Base-by-base conservation (phyloP, 2,113 vertebrate genomes). In the Rynchops niger region DNA sequence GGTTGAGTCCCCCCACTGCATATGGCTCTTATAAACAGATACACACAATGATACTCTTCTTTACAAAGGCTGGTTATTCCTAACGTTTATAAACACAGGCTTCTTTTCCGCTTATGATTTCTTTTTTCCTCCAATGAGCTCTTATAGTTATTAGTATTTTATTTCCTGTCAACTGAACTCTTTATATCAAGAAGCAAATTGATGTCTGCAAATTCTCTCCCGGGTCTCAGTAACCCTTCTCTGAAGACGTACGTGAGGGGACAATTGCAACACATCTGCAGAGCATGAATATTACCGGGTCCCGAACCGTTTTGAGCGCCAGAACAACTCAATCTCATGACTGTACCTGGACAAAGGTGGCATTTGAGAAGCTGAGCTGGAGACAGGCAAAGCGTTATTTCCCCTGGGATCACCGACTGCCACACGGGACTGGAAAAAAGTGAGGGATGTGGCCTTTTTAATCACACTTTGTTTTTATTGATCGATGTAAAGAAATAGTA, bases 121-220 rank as follows among this genome's bases (percentile, higher is more conserved):
- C 40, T 38, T 36, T 52, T 71, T 85, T 50, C 56, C 56, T 90
- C 83, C 34, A 26, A 13, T 49, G 55, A 82, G 27, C 58, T 96
- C 81, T 90, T 65, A 61, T 93, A 95, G 95, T 93, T 86, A 30
- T 61, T 95, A 96, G 93, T 7, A 52, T 92, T 95, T 92, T 58
- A 71, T 85, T 82, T 95, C 59, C n/a, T 95, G 71, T 87, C 67
- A 89, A 12, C 1, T 88, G 82, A 91, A 94, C 61, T 96, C 62
- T 94, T 96, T 88, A 59, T 95, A 77, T 93, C 91, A 92, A 98
- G 95, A 96, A 97, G 95, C 93, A 97, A 96, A 95, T 50, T 59
- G 85, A 79, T 3, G 5, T n/a, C 92, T 89, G 76, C 87, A 82
- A 81, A 78, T 26, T 88, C 62, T 83, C 52, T 93, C 71, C 73